Evolutionary conservation across 2,797 vertebrate genomes (phyloP), one percentile per base, ranked within the genome.

Genomic region (Lycodopsis pacificus): DNA sequence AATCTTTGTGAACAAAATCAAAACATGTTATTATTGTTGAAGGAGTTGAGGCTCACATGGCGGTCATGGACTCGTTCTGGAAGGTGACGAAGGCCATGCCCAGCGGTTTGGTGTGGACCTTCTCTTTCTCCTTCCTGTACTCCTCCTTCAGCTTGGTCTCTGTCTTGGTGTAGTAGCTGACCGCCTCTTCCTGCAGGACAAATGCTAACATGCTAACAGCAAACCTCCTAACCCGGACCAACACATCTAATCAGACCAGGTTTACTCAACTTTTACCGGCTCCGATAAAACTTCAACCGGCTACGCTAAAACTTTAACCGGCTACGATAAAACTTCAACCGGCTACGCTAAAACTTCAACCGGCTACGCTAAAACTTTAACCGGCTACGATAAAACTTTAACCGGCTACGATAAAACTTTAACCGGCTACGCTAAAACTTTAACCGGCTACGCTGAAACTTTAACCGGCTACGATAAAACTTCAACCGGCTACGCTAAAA

Each of bases 1-100:
- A 42, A 14, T 1, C 42, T 15, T 42, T 42, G 42, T 42, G 42
- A 42, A 42, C 36, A 38, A 38, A 38, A 34, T 7, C 1, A 34
- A 34, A 34, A 34, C 32, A 34, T 34, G 32, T 34, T 34, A 34
- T 34, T 34, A 34, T 34, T 34, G 32, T 15, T 5, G 17, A 44
- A 15, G 46, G 17, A 17, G 32, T 34, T 34, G 32, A 34, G 17
- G 42, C 97, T 98, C 88, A 99, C 98, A 97, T 96, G 81, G 97
- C 97, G 0, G 98, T 98, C 95, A 98, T 97, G 85, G 97, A 95
- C 89, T 99, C 98, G 0, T 98, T 99, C 91, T 98, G 97, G 91
- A 99, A 99, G 65, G 98, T 99, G 94, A 99, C 97, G 12, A 99
- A 99, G 51, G 97, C 97, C 98, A 99, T 99, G 67, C 97, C 97